phyloP scores from a whole-genome alignment of 2,888 invertebrate species.

The Synergus japonicus region DNA sequence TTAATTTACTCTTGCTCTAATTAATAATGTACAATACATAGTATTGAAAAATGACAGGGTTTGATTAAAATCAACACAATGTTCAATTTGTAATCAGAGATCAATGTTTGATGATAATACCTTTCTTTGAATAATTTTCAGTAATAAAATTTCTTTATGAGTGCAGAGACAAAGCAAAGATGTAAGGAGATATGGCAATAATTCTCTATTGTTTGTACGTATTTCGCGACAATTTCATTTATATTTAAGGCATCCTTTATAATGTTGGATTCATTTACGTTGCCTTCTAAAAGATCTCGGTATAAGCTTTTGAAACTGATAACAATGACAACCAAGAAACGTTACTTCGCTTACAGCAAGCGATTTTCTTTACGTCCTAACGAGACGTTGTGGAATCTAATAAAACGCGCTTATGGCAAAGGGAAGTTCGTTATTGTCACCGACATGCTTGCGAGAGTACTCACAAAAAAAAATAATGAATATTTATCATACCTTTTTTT shows the following conservation, averaged over 20 bases:
- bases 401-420: background rate
- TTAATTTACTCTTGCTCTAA: no score
- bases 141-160: background rate
- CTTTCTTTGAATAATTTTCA: background rate
- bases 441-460: background rate
- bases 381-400: constrained; percentile 3
- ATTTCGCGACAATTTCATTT: background rate
- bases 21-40: no score
- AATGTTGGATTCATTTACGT: background rate
- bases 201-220: background rate
- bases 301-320: background rate
- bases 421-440: background rate
- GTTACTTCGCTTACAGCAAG: background rate
- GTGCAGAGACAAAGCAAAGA: background rate
- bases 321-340: background rate
- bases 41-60: no score
- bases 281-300: background rate
- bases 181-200: background rate
- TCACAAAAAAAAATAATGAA: background rate
- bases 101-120: background rate
- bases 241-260: background rate
- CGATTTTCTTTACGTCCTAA: constrained; percentile 13
- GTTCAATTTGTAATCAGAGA: no score
- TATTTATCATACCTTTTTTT: background rate
- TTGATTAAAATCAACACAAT: no score